Evolutionary conservation across 2,797 vertebrate genomes (phyloP).

Genomic region (Silurus aristotelis): DNA sequence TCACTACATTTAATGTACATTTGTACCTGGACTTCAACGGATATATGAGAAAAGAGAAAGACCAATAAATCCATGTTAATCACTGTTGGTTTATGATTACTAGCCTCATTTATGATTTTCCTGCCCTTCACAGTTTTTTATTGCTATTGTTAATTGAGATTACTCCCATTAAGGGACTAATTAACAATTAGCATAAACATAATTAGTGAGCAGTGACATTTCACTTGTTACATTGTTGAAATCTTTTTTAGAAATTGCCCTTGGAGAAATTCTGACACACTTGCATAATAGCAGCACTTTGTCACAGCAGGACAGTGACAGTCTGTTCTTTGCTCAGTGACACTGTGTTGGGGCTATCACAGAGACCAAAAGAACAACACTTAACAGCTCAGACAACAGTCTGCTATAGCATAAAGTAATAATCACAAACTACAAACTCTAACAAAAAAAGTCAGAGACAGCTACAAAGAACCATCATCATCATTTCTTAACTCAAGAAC

Average conservation of each 20-base stretch:
- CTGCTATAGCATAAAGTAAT: background rate
- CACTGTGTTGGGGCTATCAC: conserved; percentile 37
- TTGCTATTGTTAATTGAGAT: conserved; percentile 96
- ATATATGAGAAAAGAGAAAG: conserved; percentile 62
- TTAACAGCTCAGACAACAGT: background rate
- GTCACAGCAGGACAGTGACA: conserved; percentile 84
- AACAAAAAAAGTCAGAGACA: background rate
- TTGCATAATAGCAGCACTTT: conserved; percentile 88
- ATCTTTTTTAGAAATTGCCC: conserved; percentile 96
- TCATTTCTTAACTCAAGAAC: too few species aligned
- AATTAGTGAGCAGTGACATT: conserved; percentile 97
- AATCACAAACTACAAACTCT: background rate
- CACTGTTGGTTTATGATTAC: conserved; percentile 74
- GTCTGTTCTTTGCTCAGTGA: conserved; percentile 64
- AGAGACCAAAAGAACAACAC: conserved; percentile 7
- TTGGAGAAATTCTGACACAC: conserved; percentile 87
- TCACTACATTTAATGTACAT: conserved; percentile 39
- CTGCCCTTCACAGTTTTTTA: conserved; percentile 67
- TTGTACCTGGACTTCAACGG: conserved; percentile 52
- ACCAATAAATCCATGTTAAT: conserved; percentile 78
- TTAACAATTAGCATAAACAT: conserved; percentile 99
- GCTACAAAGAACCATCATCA: background rate
- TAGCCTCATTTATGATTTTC: conserved; percentile 73
- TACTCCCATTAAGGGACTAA: conserved; percentile 91
- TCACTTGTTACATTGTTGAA: conserved; percentile 93